Base-by-base conservation (phyloP, 2,797 vertebrate species). In the Salmo trutta region DNA sequence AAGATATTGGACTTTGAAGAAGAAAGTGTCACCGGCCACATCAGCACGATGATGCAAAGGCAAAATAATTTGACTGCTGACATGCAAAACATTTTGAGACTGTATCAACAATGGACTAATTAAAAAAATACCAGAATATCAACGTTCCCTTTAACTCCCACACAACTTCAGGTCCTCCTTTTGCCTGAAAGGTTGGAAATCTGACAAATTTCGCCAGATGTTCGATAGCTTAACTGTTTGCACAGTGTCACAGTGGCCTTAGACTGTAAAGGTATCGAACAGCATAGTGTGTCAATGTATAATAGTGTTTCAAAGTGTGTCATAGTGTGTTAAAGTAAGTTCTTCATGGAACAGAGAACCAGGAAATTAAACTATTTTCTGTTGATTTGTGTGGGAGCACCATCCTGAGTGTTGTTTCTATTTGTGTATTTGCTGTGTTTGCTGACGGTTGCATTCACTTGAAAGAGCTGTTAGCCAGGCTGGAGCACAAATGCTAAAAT, bases 251-350 rank as follows among this genome's bases (percentile, higher is more conserved):
- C 74, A 64, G 41, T 62, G 79, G 75, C 51, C 73, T 77, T 79
- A 87, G 83, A 79, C 87, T 81, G 47, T 82, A 75, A 79, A 76
- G 69, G 54, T 79, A 70, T 77, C 52, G 70, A 68, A 71, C 21
- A 27, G 12, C 8, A 17, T 33, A 19, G 14, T 4, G 66, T 5
- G 41, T 47, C 67, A 69, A 41, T 69, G 67, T 41, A 69, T 69
- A 36, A 41, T 41, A 69, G 31, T 69, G 21, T 14, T 67, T 67
- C 29, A 27, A 27, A 27, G 41, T 41, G 41, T 41, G 41, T 59
- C 56, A 33, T 33, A 31, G 4, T 31, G 62, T 21, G n/a, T 47
- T 47, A 47, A 47, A 47, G 41, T 47, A 47, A 47, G n/a, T n/a
- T 27, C n/a, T 27, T 3, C n/a, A 64, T 64, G 4, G n/a, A 21